Evolutionary conservation across 2,888 invertebrate species (phyloP), one percentile per base, ranked within the genome.

Genomic region (Allacma fusca): DNA sequence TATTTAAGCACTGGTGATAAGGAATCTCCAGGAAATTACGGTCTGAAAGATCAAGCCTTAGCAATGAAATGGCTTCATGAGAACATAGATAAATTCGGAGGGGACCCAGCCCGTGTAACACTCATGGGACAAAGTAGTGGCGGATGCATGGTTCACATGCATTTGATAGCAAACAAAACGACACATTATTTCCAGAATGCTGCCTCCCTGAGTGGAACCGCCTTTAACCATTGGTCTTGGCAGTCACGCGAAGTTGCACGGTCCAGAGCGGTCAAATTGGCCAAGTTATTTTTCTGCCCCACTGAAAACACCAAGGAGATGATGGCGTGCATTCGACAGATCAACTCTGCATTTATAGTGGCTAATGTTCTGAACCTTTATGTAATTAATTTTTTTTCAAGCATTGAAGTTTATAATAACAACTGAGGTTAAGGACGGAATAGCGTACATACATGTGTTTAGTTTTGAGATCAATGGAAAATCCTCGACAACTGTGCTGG

Each of bases 181-280:
- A 28, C 34, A 44, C 12, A 67, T 43, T 76, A 68, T 44, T 81
- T 81, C 28, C 67, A 34, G 4, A 71, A 57, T n/a, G 82, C 78
- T 5, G 64, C 77, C 21, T 78, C 81, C 0, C 26, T 82, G 9
- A 79, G 79, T 72, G 82, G 82, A 1, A 70, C 76, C 19, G 80
- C 78, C 13, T 82, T 82, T 62, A 79, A 79, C 21, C 78, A 79
- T 43, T 82, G 82, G 82, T 76, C 78, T 19, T 50, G 80, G 26
- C 77, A 65, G 43, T 68, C 76, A 4, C 79, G 9, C n/a, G 40
- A 73, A n/a, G 50, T 79, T 19, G 78, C 81, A 4, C 64, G 78
- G 23, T 77, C 77, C 24, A 50, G 79, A 13, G 74, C 80, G 16
- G 78, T 78, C 24, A 65, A 40, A 21, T 40, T 82, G n/a, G 81